Conservation (phyloP, 2,113 vertebrate species). For the Perca flavescens region DNA sequence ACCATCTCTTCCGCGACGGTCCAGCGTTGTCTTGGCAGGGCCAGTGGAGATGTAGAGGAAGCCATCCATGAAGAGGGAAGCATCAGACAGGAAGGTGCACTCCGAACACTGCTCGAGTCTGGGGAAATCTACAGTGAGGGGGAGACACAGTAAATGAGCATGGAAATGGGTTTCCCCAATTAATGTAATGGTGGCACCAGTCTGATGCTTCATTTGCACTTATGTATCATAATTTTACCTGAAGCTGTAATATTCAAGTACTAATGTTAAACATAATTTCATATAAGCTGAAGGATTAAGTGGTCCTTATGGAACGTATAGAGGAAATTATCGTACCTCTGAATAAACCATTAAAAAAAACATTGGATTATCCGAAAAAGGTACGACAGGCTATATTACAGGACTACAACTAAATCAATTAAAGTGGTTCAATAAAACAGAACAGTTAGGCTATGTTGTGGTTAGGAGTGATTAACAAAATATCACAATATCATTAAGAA, state of each 20-base stretch:
- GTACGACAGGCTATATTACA: neutral
- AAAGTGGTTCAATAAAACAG: neutral
- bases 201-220: neutral
- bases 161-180: neutral
- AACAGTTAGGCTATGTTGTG: neutral
- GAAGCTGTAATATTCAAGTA: neutral
- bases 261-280: neutral
- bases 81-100: conserved; percentile 79
- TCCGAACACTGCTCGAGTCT: conserved; percentile 85
- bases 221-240: neutral
- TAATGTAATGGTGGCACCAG: neutral
- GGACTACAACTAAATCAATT: neutral
- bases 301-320: too few relatives aligned
- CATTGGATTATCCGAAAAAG: too few relatives aligned
- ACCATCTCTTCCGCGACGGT: conserved; percentile 92
- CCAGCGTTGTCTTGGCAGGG: conserved; percentile 81
- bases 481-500: neutral
- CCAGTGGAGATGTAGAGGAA: conserved; percentile 91
- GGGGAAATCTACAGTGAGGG: conserved; percentile 87
- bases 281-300: neutral
- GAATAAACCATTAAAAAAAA: too few relatives aligned
- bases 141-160: conserved; percentile 18
- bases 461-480: neutral
- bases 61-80: conserved; percentile 89
- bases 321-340: neutral